Evolutionary conservation across 2,113 vertebrate genomes (phyloP), one percentile per base, ranked within the genome.

Genomic region (Apodemus speciosus): DNA sequence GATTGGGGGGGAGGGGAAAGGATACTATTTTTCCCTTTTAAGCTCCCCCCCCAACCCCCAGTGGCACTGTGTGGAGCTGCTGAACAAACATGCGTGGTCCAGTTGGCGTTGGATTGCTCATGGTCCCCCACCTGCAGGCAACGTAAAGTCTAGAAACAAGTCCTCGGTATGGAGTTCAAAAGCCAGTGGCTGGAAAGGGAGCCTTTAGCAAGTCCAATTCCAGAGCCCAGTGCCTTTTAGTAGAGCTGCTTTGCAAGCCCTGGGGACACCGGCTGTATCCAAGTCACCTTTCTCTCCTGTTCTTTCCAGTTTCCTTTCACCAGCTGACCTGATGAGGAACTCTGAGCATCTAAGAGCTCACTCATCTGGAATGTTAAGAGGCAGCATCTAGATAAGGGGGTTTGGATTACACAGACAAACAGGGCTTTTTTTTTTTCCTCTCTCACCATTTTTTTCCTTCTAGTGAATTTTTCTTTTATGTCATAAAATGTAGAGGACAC

Each of bases 281-380:
- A 77, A 30, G 35, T 73, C 56, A 90, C 40, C 68, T 77, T 91
- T 94, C 71, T n/a, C 75, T 92, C 85, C 46, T 21, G 16, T 72
- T 69, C 71, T 75, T 76, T 88, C 56, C 40, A 79, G 68, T 58
- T 85, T 71, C 56, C 73, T 96, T 92, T 85, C 73, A 89, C 81
- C 93, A 89, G 89, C 56, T 95, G 96, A 94, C 90, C 95, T 71
- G 88, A 68, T 71, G 83, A 75, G 89, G 96, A 97, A 95, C 96
- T 95, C 92, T 85, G 93, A 90, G 73, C 92, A 94, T 95, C 95
- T 95, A 89, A 87, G 93, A 88, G 88, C 92, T 96, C 94, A 95
- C 90, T 90, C 93, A 97, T 90, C 81, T 95, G 96, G 93, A 96
- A 97, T 97, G 95, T 89, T 93, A 94, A 95, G 94, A 90, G 94